These are phyloP conservation scores for Zelostemma sp. DNA, from an alignment of 1,140 invertebrate species.

Conservation along the genomic window DNA sequence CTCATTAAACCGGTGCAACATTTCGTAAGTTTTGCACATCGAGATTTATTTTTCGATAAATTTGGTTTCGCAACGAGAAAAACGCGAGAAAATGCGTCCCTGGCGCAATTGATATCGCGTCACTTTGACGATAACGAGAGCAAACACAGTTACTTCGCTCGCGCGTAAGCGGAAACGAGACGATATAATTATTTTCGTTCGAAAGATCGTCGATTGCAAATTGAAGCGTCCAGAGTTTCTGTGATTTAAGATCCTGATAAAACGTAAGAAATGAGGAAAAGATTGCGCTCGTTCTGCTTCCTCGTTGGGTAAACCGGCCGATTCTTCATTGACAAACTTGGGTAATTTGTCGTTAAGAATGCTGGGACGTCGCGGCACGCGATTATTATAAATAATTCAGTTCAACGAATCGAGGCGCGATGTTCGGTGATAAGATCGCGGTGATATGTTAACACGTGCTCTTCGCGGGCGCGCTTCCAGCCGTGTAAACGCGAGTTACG, in stretches of 20 bases:
- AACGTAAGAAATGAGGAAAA: no score
- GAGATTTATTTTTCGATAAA: no score
- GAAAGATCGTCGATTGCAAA: conserved; percentile 18
- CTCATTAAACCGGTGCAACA: no score
- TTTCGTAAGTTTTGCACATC: no score
- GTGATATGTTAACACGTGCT: conserved; percentile 43
- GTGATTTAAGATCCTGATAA: not conserved
- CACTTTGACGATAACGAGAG: conserved; percentile 20
- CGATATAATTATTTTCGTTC: conserved; percentile 39
- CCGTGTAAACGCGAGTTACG: conserved; percentile 63
- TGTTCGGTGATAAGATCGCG: conserved; percentile 50
- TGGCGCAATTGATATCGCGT: conserved; percentile 26
- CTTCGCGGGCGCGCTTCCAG: conserved; percentile 39
- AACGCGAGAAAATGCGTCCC: not conserved
- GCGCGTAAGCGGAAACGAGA: conserved; percentile 32
- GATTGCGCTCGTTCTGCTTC: no score
- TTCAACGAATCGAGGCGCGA: conserved; percentile 21
- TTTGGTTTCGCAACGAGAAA: not conserved
- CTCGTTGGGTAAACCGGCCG: no score
- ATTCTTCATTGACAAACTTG: not conserved
- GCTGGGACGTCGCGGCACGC: not conserved
- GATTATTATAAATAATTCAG: not conserved
- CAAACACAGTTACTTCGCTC: conserved; percentile 27
- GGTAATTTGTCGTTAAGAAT: no score
- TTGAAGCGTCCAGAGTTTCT: conserved; percentile 17